phyloP scores from a whole-genome alignment of 2,797 vertebrate genomes.

The Clarias laeviceps region DNA sequence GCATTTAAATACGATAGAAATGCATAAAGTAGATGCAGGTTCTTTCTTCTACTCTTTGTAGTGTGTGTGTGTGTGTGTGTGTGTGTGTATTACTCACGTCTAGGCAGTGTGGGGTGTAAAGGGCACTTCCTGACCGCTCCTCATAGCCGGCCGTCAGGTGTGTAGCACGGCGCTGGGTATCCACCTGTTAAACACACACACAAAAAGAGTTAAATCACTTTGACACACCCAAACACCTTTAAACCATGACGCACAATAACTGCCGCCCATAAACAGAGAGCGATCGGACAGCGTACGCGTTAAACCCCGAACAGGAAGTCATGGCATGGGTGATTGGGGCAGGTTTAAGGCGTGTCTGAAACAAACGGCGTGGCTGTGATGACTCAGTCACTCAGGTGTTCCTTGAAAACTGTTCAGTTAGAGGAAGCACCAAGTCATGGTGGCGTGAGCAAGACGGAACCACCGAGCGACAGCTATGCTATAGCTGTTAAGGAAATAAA shows the following conservation, averaged over 20 bases:
- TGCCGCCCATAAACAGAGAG: too few species aligned
- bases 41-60: background rate
- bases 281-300: background rate
- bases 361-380: too few species aligned
- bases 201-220: background rate
- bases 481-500: background rate
- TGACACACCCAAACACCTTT: background rate
- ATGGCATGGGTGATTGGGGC: background rate
- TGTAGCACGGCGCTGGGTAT: constrained; percentile 90
- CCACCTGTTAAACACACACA: constrained; percentile 72
- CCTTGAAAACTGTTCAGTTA: background rate
- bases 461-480: background rate
- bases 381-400: background rate
- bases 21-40: background rate
- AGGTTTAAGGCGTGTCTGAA: background rate
- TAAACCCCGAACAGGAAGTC: too few species aligned
- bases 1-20: background rate
- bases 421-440: background rate
- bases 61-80: background rate
- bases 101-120: constrained; percentile 83
- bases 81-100: constrained; percentile 74
- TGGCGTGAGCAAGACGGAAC: too few species aligned
- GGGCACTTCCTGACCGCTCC: constrained; percentile 80
- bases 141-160: constrained; percentile 88
- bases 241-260: background rate